These are phyloP conservation scores for Cryptomyrus ogoouensis DNA, from an alignment of 2,113 vertebrate species.

Conservation along the genomic window DNA sequence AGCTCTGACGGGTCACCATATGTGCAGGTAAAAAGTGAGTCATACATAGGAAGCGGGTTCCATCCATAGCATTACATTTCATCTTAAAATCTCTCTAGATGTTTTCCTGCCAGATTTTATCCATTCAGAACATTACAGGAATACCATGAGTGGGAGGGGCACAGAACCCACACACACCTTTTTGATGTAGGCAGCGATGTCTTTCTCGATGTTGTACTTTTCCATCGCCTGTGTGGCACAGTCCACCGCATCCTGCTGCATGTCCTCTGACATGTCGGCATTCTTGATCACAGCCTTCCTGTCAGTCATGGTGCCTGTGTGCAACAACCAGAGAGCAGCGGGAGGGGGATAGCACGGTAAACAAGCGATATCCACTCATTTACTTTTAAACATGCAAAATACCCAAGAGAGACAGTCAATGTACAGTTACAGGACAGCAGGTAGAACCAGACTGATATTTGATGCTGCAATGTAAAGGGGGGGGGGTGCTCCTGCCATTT, in stretches of 20 bases:
- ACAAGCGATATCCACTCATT: neutral
- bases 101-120: neutral
- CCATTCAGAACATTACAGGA: neutral
- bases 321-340: neutral
- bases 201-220: slow-evolving; percentile 98
- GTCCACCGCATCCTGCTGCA: slow-evolving; percentile 98
- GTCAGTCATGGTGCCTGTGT: slow-evolving; percentile 81
- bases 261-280: slow-evolving; percentile 98
- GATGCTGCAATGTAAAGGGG: neutral
- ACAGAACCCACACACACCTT: slow-evolving; percentile 64
- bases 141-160: neutral
- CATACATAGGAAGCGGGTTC: neutral
- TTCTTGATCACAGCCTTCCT: slow-evolving; percentile 99
- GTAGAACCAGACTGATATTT: neutral
- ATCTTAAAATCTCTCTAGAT: neutral
- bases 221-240: slow-evolving; percentile 97
- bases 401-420: neutral
- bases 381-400: neutral
- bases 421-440: neutral
- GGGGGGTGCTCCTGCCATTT: neutral
- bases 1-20: neutral
- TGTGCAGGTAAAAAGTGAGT: neutral
- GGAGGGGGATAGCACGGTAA: neutral
- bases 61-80: neutral
- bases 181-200: slow-evolving; percentile 96